These are phyloP conservation scores for Papilio helenus DNA, from an alignment of 1,140 invertebrate genomes.

Conservation along the genomic window DNA sequence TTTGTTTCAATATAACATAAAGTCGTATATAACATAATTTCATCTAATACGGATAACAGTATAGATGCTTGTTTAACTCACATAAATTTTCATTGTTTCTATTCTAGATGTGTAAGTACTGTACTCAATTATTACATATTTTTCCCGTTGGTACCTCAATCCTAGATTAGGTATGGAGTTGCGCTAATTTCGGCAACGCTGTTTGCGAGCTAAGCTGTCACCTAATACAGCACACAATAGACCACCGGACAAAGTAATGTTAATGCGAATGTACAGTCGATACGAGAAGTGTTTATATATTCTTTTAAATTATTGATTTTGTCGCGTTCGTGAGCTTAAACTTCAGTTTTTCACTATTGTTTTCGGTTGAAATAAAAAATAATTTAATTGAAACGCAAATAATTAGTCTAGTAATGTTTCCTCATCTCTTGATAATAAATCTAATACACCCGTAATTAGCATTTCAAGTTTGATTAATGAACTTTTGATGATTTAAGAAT, in stretches of 20 bases:
- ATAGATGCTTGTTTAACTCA: too few relatives aligned
- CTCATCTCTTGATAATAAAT: too few relatives aligned
- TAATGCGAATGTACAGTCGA: slow-evolving; percentile 15
- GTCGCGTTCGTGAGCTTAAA: not conserved
- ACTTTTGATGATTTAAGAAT: too few relatives aligned
- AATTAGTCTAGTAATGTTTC: too few relatives aligned
- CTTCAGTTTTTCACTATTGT: too few relatives aligned
- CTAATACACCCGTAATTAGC: too few relatives aligned
- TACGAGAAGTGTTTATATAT: not conserved
- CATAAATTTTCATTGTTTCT: not conserved
- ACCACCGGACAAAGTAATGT: slow-evolving; percentile 8
- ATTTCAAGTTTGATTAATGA: too few relatives aligned
- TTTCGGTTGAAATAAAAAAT: too few relatives aligned
- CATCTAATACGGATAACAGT: too few relatives aligned
- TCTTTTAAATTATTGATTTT: not conserved
- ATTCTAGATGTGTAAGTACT: not conserved
- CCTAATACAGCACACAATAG: slow-evolving; percentile 34
- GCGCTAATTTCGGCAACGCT: slow-evolving; percentile 13
- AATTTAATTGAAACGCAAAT: too few relatives aligned
- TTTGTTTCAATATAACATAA: too few relatives aligned
- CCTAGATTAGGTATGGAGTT: slow-evolving; percentile 26
- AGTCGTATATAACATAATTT: too few relatives aligned
- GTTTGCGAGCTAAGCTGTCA: slow-evolving; percentile 12
- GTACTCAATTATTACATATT: not conserved
- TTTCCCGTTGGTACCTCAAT: slow-evolving; percentile 16